These are phyloP conservation scores for Campoplex capitator DNA, from an alignment of 2,888 invertebrate genomes.

Conservation along the genomic window DNA sequence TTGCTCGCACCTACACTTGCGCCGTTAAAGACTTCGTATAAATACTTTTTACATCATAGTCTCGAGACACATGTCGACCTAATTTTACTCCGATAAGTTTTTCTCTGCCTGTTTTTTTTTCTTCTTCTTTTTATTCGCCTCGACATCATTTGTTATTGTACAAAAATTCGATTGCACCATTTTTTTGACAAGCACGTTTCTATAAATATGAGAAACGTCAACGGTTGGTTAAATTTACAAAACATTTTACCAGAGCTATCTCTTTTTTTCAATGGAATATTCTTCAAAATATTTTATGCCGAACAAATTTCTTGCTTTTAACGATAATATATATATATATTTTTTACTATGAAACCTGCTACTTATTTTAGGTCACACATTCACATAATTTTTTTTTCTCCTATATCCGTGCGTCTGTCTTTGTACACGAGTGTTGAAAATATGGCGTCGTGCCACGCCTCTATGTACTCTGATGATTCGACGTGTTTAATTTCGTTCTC, in stretches of 20 bases:
- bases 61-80: neutral
- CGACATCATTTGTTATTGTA: neutral
- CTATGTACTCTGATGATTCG: conserved; percentile 68
- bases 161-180: neutral
- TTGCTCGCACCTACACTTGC: neutral
- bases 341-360: conserved; percentile 6
- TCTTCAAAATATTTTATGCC: neutral
- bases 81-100: neutral
- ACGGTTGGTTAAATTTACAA: neutral
- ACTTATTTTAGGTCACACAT: conserved; percentile 44
- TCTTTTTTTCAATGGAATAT: neutral
- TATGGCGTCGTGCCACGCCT: conserved; percentile 63
- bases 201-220: neutral
- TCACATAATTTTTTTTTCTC: neutral
- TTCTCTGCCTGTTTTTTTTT: neutral
- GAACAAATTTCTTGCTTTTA: neutral
- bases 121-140: too few relatives aligned
- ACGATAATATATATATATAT: neutral
- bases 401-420: neutral
- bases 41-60: neutral
- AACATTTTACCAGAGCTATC: neutral
- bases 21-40: neutral
- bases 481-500: conserved; percentile 60
- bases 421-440: conserved; percentile 35
- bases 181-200: neutral